Conservation (phyloP, 2,888 invertebrate genomes). For the Rutpela maculata region DNA sequence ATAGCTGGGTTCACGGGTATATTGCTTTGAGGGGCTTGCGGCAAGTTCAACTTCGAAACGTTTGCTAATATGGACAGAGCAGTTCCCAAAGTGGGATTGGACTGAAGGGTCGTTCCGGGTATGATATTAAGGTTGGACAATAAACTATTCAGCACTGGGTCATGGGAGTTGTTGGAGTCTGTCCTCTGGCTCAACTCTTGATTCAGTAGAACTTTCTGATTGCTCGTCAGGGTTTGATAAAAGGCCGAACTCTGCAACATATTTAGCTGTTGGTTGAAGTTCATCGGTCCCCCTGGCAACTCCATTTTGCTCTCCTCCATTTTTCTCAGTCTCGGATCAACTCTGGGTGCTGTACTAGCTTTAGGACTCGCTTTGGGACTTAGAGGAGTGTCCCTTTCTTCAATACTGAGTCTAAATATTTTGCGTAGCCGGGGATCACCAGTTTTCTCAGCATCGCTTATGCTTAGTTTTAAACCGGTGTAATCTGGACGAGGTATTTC, state of each 20-base stretch:
- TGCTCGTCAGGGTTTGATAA: slow-evolving; percentile 83
- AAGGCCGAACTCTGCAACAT: slow-evolving; percentile 82
- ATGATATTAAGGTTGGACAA: slow-evolving; percentile 78
- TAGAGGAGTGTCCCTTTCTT: slow-evolving; percentile 78
- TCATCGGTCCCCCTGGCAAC: slow-evolving; percentile 66
- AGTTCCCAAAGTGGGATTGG: slow-evolving; percentile 73
- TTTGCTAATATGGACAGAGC: slow-evolving; percentile 71
- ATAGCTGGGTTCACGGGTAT: slow-evolving; percentile 76
- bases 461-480: slow-evolving; percentile 82
- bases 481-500: slow-evolving; percentile 86
- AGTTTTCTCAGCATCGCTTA: slow-evolving; percentile 82
- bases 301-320: slow-evolving; percentile 59
- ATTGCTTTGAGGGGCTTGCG: slow-evolving; percentile 62
- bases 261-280: slow-evolving; percentile 78
- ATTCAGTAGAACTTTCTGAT: slow-evolving; percentile 83
- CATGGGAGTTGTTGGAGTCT: slow-evolving; percentile 76
- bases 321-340: slow-evolving; percentile 67
- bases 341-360: slow-evolving; percentile 72
- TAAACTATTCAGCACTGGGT: slow-evolving; percentile 79
- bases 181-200: slow-evolving; percentile 79
- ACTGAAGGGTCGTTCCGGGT: slow-evolving; percentile 62
- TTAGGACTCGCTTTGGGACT: slow-evolving; percentile 74
- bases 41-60: slow-evolving; percentile 72
- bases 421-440: slow-evolving; percentile 86
- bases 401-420: slow-evolving; percentile 82